These are phyloP conservation scores for Dynastes tityus DNA, from an alignment of 2,888 invertebrate genomes.

Conservation along the genomic window DNA sequence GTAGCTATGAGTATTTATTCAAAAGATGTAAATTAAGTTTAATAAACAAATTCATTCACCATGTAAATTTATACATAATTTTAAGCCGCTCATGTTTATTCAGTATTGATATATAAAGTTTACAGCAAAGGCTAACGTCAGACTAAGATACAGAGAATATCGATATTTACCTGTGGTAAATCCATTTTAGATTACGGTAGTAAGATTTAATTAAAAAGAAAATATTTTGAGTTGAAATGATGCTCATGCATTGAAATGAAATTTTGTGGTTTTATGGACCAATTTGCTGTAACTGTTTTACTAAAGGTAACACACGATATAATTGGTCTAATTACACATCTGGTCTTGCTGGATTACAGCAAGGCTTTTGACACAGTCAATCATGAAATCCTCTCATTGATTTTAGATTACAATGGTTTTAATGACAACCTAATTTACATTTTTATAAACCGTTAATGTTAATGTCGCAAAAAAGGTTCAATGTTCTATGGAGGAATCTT, in stretches of 20 bases:
- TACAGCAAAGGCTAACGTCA: slow-evolving; percentile 4
- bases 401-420: neutral
- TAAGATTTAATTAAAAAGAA: too few relatives aligned
- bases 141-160: slow-evolving; percentile 5
- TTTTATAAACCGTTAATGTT: neutral
- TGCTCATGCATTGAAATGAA: too few relatives aligned
- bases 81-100: slow-evolving; percentile 48
- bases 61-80: slow-evolving; percentile 51
- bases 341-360: too few relatives aligned
- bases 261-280: too few relatives aligned
- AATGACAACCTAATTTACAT: neutral
- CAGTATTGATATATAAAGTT: slow-evolving; percentile 46
- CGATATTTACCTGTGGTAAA: neutral
- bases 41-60: slow-evolving; percentile 46
- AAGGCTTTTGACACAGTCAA: too few relatives aligned
- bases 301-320: too few relatives aligned
- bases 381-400: too few relatives aligned
- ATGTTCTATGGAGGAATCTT: neutral
- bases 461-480: neutral
- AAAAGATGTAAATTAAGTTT: slow-evolving; percentile 49
- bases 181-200: neutral
- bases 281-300: too few relatives aligned
- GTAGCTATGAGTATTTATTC: slow-evolving; percentile 15
- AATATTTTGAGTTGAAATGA: too few relatives aligned
- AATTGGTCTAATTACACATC: too few relatives aligned